Evolutionary conservation across 1,140 invertebrate species (phyloP).

Genomic region (Cherax destructor): DNA sequence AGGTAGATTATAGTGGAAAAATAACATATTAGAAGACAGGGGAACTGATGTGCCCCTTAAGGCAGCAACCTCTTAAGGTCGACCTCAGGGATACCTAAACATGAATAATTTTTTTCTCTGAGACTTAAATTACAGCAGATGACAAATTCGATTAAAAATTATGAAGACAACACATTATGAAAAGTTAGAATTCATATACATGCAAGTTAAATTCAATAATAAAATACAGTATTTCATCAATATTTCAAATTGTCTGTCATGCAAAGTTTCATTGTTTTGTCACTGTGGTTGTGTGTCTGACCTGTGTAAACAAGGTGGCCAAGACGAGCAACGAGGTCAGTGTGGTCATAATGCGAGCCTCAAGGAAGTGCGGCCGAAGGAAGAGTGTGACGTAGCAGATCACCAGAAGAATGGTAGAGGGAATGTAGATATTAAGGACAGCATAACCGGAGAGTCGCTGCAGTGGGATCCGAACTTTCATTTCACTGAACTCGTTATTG

Average conservation of each 20-base stretch:
- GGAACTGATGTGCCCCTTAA: no score
- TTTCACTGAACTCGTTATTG: slow-evolving; percentile 10
- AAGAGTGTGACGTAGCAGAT: slow-evolving; percentile 46
- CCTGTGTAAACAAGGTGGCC: slow-evolving; percentile 46
- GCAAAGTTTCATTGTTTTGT: neutral
- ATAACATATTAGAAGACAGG: no score
- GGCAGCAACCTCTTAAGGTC: no score
- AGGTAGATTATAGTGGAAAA: no score
- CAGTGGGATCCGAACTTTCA: slow-evolving; percentile 25
- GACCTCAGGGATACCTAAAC: no score
- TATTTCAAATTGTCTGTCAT: neutral
- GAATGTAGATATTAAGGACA: slow-evolving; percentile 50
- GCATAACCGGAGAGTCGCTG: slow-evolving; percentile 23
- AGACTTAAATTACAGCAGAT: no score
- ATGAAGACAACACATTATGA: slow-evolving; percentile 22
- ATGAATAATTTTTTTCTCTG: no score
- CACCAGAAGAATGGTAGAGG: slow-evolving; percentile 45
- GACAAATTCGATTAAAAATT: slow-evolving; percentile 5
- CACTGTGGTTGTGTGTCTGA: neutral
- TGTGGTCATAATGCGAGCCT: slow-evolving; percentile 31
- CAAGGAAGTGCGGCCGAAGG: slow-evolving; percentile 31
- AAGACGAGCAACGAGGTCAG: slow-evolving; percentile 33
- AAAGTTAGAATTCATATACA: slow-evolving; percentile 28
- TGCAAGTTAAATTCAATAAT: slow-evolving; percentile 15
- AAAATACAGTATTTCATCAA: neutral